Conservation (phyloP, 2,797 vertebrate species). For the Sebastes cheni region DNA sequence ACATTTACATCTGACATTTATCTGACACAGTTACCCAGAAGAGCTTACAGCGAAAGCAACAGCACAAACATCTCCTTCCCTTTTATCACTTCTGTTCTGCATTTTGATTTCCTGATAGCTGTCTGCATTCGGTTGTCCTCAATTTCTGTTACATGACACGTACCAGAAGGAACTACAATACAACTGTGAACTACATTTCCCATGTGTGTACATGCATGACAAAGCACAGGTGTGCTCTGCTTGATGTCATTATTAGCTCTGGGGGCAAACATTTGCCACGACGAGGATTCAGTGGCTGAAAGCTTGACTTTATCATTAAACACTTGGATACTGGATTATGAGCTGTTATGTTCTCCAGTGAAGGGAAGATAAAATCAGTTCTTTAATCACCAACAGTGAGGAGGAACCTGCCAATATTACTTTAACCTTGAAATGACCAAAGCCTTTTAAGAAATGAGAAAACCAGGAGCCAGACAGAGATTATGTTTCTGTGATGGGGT, state of each 20-base stretch:
- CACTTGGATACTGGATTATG: background rate
- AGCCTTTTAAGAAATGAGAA: background rate
- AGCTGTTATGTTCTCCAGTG: background rate
- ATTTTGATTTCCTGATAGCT: background rate
- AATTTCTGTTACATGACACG: background rate
- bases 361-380: background rate
- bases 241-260: background rate
- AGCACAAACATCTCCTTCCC: background rate
- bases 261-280: background rate
- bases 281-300: background rate
- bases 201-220: background rate
- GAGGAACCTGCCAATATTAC: background rate
- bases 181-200: background rate
- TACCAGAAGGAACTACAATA: background rate
- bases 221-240: no score
- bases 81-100: slow-evolving; percentile 2
- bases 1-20: background rate
- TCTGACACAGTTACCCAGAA: background rate
- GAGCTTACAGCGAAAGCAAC: background rate
- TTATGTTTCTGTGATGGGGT: background rate
- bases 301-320: background rate
- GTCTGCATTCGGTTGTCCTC: background rate
- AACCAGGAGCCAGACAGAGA: background rate
- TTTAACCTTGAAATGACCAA: slow-evolving; percentile 1
- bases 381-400: background rate